These are phyloP conservation scores for Sesamia nonagrioides DNA, from an alignment of 1,140 invertebrate genomes.

Conservation along the genomic window DNA sequence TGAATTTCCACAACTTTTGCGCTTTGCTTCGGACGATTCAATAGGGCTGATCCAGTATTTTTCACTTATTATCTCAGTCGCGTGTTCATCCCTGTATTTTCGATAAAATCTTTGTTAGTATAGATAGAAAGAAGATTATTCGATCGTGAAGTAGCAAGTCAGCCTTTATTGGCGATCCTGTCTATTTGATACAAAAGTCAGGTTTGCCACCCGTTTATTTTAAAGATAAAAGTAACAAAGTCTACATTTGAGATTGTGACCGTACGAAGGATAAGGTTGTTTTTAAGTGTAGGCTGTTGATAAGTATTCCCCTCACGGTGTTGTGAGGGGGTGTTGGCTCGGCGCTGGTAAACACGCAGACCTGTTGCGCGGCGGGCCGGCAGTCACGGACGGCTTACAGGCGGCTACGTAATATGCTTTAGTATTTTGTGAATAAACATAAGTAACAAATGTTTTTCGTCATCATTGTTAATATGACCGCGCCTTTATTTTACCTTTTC, in stretches of 20 bases:
- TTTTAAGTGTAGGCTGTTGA: slow-evolving; percentile 32
- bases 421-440: slow-evolving; percentile 34
- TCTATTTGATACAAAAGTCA: background rate
- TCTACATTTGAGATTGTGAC: background rate
- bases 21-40: slow-evolving; percentile 18
- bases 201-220: too few species aligned
- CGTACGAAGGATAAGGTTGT: slow-evolving; percentile 11
- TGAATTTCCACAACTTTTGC: slow-evolving; percentile 21
- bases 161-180: too few species aligned
- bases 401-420: slow-evolving; percentile 7
- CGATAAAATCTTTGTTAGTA: slow-evolving; percentile 10
- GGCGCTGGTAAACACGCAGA: slow-evolving; percentile 3
- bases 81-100: slow-evolving; percentile 2
- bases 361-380: slow-evolving; percentile 32
- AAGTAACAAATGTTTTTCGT: slow-evolving; percentile 21
- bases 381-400: background rate
- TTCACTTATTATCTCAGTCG: background rate
- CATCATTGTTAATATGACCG: background rate
- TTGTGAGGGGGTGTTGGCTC: slow-evolving; percentile 12
- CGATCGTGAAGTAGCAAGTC: background rate
- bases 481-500: too few species aligned
- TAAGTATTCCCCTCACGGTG: slow-evolving; percentile 46
- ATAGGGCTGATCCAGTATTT: slow-evolving; percentile 21
- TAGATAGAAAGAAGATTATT: background rate
- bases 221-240: slow-evolving; percentile 26